Evolutionary conservation across 2,113 vertebrate species (phyloP).

Genomic region (Equus przewalskii): DNA sequence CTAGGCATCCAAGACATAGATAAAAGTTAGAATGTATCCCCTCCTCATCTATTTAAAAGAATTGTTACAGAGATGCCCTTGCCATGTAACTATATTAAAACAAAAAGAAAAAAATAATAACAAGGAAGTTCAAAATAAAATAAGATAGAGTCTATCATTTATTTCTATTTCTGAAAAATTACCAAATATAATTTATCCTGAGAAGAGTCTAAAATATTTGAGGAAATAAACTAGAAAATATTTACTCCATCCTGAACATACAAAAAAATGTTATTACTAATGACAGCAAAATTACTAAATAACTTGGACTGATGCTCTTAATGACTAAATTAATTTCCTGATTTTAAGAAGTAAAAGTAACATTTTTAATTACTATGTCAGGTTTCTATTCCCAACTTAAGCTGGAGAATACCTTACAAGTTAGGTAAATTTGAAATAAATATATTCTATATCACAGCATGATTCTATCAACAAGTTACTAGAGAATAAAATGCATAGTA

Average conservation of each 20-base stretch:
- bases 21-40: background rate
- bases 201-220: background rate
- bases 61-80: background rate
- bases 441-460: background rate
- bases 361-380: background rate
- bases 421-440: background rate
- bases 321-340: slow-evolving; percentile 21
- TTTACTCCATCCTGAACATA: slow-evolving; percentile 12
- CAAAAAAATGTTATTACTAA: background rate
- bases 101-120: background rate
- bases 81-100: background rate
- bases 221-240: background rate
- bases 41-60: background rate
- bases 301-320: background rate
- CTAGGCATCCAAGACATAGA: background rate
- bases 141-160: background rate
- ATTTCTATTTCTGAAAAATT: background rate
- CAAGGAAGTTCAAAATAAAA: background rate
- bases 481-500: background rate
- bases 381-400: background rate
- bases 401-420: background rate
- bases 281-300: background rate
- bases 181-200: background rate
- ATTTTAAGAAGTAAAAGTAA: slow-evolving; percentile 37
- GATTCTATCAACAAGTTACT: background rate